Percentiles rank a stretch among this genome's conserved stretches.
These are phyloP conservation scores for Elachura formosa DNA, from an alignment of 2,113 vertebrate genomes.

Conservation along the genomic window DNA sequence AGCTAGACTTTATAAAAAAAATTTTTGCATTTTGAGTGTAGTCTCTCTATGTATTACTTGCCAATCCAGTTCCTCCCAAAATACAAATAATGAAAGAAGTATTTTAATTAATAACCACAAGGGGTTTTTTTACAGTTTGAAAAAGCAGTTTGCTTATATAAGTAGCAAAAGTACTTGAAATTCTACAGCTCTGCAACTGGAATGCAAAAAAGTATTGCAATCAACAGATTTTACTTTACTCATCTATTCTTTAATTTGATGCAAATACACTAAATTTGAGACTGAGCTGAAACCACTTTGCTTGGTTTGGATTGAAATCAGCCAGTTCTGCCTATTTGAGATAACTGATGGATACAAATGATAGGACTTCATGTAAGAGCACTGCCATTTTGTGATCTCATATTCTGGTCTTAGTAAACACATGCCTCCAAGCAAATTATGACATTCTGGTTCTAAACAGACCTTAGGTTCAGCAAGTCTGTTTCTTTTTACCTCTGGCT, in stretches of 20 bases:
- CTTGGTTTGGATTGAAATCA: neutral
- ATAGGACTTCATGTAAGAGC: neutral
- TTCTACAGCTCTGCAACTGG: neutral
- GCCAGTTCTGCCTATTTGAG: neutral
- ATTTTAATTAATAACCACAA: neutral
- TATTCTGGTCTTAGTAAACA: neutral
- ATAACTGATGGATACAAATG: neutral
- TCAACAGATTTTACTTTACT: neutral
- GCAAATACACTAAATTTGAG: neutral
- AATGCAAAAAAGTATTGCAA: neutral
- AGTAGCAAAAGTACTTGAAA: neutral
- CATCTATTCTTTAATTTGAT: neutral
- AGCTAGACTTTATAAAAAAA: neutral
- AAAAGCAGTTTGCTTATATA: neutral
- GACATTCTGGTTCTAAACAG: neutral
- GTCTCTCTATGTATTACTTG: neutral
- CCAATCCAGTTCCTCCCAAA: neutral
- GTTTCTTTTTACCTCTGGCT: neutral
- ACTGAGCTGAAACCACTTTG: neutral
- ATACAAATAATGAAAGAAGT: neutral
- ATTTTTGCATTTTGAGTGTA: neutral
- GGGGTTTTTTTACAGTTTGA: fast-evolving
- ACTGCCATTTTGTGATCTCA: neutral
- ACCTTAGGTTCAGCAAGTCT: neutral
- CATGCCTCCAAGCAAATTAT: neutral